Percentiles rank a stretch among this genome's conserved stretches.
These are phyloP conservation scores for Araneus ventricosus DNA, from an alignment of 1,140 invertebrate genomes.

Conservation along the genomic window DNA sequence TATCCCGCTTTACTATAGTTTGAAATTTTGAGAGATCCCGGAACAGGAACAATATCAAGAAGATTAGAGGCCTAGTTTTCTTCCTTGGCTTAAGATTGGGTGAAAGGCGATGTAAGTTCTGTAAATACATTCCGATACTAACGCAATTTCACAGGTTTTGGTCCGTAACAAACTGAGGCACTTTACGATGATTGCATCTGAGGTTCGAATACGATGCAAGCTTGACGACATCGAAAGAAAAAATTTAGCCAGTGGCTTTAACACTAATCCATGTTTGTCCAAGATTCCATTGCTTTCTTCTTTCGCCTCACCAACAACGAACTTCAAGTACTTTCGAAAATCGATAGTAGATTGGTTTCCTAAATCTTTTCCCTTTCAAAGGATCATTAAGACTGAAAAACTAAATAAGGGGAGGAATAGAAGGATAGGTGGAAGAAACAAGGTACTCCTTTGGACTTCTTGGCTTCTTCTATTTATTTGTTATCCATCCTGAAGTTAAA, in stretches of 20 bases:
- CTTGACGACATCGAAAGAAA: constrained; percentile 28
- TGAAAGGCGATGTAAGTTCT: neutral
- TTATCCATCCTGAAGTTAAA: neutral
- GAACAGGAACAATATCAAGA: neutral
- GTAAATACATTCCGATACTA: constrained; percentile 52
- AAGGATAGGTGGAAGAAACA: neutral
- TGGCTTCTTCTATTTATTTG: neutral
- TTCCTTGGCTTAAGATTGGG: neutral
- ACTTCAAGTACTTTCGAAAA: constrained; percentile 47
- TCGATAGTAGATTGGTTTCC: constrained; percentile 47
- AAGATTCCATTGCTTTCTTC: constrained; percentile 16
- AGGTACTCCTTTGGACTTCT: neutral
- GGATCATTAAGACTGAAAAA: constrained; percentile 42
- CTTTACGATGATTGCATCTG: constrained; percentile 10
- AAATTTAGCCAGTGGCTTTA: constrained; percentile 38
- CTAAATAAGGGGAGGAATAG: neutral
- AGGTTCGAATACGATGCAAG: constrained; percentile 12
- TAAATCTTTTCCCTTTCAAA: constrained; percentile 34
- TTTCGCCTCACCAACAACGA: constrained; percentile 13
- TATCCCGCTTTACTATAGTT: neutral
- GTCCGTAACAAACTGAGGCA: neutral
- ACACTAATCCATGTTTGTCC: constrained; percentile 52
- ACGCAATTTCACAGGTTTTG: constrained; percentile 44
- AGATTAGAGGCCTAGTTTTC: constrained; percentile 6
- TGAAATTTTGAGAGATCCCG: neutral